Base-by-base conservation (phyloP, 2,888 invertebrate genomes). In the Spilosoma lubricipeda region DNA sequence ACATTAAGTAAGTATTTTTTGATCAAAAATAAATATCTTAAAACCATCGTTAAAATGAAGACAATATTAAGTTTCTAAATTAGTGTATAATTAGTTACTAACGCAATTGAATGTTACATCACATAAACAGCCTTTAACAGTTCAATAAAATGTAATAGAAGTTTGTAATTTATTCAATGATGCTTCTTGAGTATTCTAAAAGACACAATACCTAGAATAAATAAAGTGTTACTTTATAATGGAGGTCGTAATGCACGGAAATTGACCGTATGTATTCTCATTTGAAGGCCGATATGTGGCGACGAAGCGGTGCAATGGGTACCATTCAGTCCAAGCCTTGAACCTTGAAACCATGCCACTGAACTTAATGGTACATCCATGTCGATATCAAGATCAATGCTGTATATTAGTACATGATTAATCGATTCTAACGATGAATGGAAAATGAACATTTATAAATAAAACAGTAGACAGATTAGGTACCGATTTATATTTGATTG, bases 221-320 rank as follows among this genome's bases (percentile, higher is more conserved):
- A 81, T 86, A 84, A 84, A 85, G 83, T 85, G 82, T 82, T 81
- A 78, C 77, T 85, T 89, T 86, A 80, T 85, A 86, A 89, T 90
- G 89, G 89, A 91, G 94, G 93, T 93, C 93, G 91, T 86, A 89
- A 86, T 87, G 87, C 81, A 88, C 89, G 93, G 90, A 90, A 92
- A 93, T 90, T 93, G 92, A 92, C 91, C 93, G 91, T 88, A 84
- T 83, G 83, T 89, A 89, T 90, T 87, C 88, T 88, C 87, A 90
- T 88, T 90, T 93, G 93, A 94, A 87, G 94, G 95, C 84, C 93
- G 84, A 76, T 79, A 83, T 85, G 81, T 86, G 92, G 93, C 93
- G 93, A 91, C 94, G 81, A 81, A 80, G 81, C 83, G 88, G 89
- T 90, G 90, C 92, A 91, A 92, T 82, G 91, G 81, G 78, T 80